phyloP scores from a whole-genome alignment of 2,888 invertebrate genomes.

The Cremastinae sp. region DNA sequence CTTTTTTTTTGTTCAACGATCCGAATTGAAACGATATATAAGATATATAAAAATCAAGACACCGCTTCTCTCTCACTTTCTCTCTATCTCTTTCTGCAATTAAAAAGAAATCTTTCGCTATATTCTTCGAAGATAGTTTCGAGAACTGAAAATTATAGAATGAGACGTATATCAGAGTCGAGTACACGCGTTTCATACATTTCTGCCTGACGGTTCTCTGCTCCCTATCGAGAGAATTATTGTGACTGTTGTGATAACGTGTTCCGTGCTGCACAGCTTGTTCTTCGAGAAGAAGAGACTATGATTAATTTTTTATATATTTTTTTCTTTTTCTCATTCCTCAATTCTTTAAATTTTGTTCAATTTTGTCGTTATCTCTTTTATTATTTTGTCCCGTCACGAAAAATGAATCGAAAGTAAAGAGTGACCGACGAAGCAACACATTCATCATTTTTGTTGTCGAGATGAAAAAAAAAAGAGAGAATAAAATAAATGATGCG shows the following conservation, averaged over 20 bases:
- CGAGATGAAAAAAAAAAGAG: constrained; percentile 51
- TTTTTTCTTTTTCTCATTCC: constrained; percentile 5
- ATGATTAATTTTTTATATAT: not conserved
- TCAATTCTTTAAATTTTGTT: not conserved
- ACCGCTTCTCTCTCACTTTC: not conserved
- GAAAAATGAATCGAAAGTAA: too few relatives aligned
- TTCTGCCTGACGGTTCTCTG: constrained; percentile 65
- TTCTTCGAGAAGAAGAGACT: not conserved
- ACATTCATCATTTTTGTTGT: constrained; percentile 69
- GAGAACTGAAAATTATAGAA: constrained; percentile 17
- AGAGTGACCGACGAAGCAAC: constrained; percentile 70
- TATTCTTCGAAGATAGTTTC: constrained; percentile 1
- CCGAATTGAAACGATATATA: not conserved
- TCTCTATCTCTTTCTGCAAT: constrained; percentile 7
- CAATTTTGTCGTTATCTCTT: not conserved
- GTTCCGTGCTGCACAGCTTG: constrained; percentile 54
- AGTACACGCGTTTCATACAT: constrained; percentile 70
- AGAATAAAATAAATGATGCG: constrained; percentile 48
- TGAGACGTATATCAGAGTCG: constrained; percentile 28
- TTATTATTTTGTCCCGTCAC: constrained; percentile 32
- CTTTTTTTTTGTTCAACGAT: too few relatives aligned
- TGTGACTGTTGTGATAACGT: constrained; percentile 1
- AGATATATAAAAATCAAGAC: constrained; percentile 23
- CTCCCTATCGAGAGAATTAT: constrained; percentile 23
- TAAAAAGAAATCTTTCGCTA: not conserved